phyloP scores from a whole-genome alignment of 2,797 vertebrate genomes.

The Alcedo quadribrachys region DNA sequence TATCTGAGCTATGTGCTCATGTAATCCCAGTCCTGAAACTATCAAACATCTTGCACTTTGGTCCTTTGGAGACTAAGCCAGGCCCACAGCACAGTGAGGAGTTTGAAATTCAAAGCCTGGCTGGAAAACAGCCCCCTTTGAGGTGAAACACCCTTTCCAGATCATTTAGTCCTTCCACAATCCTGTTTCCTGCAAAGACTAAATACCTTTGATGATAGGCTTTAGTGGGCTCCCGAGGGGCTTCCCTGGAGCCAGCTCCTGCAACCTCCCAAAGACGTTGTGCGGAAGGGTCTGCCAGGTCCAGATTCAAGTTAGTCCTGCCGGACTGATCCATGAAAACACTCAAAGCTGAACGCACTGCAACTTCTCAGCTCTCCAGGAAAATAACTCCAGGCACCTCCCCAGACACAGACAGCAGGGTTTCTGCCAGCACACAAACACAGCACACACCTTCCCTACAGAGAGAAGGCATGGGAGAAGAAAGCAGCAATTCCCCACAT shows the following conservation, averaged over 20 bases:
- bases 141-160: neutral
- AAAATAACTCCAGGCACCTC: neutral
- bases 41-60: rapidly evolving
- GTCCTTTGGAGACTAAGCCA: rapidly evolving
- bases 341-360: rapidly evolving
- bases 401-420: rapidly evolving
- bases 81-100: neutral
- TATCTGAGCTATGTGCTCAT: rapidly evolving
- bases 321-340: neutral
- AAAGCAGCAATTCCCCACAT: rapidly evolving
- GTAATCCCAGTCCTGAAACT: neutral
- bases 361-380: neutral
- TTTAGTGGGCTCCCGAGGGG: neutral
- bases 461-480: neutral
- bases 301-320: neutral
- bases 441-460: neutral
- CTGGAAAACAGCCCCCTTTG: neutral
- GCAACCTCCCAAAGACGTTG: neutral
- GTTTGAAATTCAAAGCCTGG: constrained; percentile 1
- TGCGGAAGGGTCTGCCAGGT: neutral
- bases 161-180: neutral
- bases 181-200: neutral
- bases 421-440: rapidly evolving
- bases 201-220: constrained; percentile 20
- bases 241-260: neutral